A percentile compares a stretch with the other conserved stretches of the same genome.
These are phyloP conservation scores for Corythaeola cristata DNA, from an alignment of 2,113 vertebrate genomes.

Conservation along the genomic window DNA sequence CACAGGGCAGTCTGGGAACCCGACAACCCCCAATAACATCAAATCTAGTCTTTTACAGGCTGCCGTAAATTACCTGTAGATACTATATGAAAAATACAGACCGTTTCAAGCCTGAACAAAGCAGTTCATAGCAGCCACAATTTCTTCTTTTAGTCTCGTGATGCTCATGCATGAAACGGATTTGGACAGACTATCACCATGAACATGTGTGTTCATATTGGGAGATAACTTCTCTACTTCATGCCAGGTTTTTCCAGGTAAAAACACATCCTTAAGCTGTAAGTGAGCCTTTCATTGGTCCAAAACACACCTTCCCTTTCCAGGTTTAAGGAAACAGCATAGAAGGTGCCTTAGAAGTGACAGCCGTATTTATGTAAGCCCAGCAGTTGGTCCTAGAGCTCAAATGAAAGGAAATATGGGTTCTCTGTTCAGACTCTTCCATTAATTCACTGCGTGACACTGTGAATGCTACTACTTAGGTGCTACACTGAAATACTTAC, in stretches of 20 bases:
- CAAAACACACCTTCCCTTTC: background rate
- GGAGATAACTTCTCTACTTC: background rate
- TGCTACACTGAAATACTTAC: background rate
- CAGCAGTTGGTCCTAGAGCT: background rate
- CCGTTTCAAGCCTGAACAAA: background rate
- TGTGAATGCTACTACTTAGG: background rate
- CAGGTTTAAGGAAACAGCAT: background rate
- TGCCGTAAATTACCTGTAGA: background rate
- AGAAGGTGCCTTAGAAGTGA: background rate
- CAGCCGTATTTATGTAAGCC: background rate
- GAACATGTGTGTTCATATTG: background rate
- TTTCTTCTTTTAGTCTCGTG: background rate
- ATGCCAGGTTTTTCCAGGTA: background rate
- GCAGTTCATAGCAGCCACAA: background rate
- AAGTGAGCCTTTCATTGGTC: background rate
- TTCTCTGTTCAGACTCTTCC: background rate
- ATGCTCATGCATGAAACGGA: background rate
- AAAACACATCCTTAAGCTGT: background rate
- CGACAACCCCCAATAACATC: background rate
- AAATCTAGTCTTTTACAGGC: background rate
- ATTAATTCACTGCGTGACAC: background rate
- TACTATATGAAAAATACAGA: background rate
- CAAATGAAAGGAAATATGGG: background rate
- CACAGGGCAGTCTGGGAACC: rapidly evolving
- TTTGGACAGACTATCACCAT: background rate